Evolutionary conservation across 1,140 invertebrate species (phyloP).

Genomic region (Heliconius himera): DNA sequence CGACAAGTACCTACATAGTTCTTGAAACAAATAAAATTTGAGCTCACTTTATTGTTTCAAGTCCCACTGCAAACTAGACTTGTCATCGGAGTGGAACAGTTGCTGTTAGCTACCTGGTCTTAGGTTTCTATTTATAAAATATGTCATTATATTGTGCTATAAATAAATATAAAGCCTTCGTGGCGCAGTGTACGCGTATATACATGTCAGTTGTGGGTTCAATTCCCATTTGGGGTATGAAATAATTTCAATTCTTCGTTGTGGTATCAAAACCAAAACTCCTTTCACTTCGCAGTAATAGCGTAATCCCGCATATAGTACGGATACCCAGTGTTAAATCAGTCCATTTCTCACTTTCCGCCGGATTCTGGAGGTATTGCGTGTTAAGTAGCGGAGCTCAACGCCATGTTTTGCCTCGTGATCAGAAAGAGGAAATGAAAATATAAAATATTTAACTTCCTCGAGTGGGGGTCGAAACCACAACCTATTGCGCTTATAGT

Average conservation of each 20-base stretch:
- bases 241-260: no score
- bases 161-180: not conserved
- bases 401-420: not conserved
- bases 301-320: no score
- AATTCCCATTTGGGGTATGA: no score
- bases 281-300: no score
- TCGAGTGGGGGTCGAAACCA: no score
- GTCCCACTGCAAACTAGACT: not conserved
- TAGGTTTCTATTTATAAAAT: not conserved
- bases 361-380: not conserved
- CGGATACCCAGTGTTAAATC: not conserved
- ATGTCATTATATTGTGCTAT: not conserved
- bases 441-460: no score
- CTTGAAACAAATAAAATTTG: constrained; percentile 10
- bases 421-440: no score
- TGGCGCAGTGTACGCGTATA: no score
- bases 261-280: no score
- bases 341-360: no score
- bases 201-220: no score
- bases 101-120: not conserved
- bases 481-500: no score
- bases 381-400: not conserved
- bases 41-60: not conserved
- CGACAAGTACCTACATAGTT: not conserved
- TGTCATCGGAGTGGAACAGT: not conserved